phyloP scores from a whole-genome alignment of 2,797 vertebrate genomes.

The Acropternis orthonyx region DNA sequence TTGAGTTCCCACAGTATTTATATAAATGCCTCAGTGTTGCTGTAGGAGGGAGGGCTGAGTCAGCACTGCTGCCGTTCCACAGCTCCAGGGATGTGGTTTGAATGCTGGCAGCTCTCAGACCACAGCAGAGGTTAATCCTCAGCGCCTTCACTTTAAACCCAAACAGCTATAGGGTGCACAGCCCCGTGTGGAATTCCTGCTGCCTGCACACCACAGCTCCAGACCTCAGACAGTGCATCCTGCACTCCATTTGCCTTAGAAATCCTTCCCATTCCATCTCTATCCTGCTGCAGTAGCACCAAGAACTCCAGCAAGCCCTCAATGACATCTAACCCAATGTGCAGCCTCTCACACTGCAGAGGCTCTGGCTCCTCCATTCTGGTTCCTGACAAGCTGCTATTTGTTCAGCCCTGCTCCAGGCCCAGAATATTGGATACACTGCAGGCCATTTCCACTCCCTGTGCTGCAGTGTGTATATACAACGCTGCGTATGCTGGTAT shows the following conservation, averaged over 20 bases:
- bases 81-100: fast-evolving
- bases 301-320: not conserved
- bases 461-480: not conserved
- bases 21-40: not conserved
- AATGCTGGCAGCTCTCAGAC: not conserved
- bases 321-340: fast-evolving
- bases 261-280: not conserved
- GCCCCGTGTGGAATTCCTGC: not conserved
- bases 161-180: not conserved
- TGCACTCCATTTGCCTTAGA: not conserved
- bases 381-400: not conserved
- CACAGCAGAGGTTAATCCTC: not conserved
- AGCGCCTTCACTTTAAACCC: not conserved
- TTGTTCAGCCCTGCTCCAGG: not conserved
- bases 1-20: not conserved
- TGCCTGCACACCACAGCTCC: not conserved
- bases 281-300: not conserved
- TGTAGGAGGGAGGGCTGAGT: not conserved
- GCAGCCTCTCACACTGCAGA: not conserved
- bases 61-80: not conserved
- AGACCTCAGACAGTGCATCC: not conserved
- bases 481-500: not conserved
- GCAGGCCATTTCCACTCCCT: not conserved
- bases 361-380: fast-evolving
- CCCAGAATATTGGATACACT: not conserved